Percentiles rank a stretch among this genome's conserved stretches.
These are phyloP conservation scores for Hafferia zeledoni DNA, from an alignment of 2,797 vertebrate genomes.

Conservation along the genomic window DNA sequence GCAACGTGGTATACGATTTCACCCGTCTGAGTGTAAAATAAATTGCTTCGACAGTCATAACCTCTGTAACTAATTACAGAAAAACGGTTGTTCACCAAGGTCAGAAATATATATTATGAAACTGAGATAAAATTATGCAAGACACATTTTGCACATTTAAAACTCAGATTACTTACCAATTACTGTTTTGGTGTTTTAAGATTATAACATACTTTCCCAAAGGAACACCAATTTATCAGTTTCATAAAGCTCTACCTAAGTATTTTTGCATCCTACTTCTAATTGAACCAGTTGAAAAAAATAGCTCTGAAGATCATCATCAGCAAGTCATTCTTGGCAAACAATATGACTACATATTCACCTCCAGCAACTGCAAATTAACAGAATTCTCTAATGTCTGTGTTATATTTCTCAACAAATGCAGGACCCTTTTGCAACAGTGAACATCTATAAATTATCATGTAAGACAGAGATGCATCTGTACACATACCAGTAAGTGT, in stretches of 20 bases:
- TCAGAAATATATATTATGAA: not conserved
- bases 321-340: not conserved
- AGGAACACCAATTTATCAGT: not conserved
- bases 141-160: not conserved
- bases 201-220: not conserved
- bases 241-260: not conserved
- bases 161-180: not conserved
- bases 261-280: not conserved
- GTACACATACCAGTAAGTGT: not conserved
- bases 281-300: not conserved
- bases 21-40: slow-evolving; percentile 97
- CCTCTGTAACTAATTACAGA: slow-evolving; percentile 83
- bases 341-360: not conserved
- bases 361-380: not conserved
- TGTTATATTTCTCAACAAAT: not conserved
- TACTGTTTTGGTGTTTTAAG: not conserved
- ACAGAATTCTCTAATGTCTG: not conserved
- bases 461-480: not conserved
- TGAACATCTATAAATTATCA: not conserved
- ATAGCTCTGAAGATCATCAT: not conserved
- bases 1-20: slow-evolving; percentile 98
- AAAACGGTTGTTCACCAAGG: not conserved
- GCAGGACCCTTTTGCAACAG: not conserved
- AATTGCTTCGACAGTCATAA: slow-evolving; percentile 88
- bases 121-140: not conserved